Base-by-base conservation (phyloP, 2,888 invertebrate species). In the Chaetoderma sp. region DNA sequence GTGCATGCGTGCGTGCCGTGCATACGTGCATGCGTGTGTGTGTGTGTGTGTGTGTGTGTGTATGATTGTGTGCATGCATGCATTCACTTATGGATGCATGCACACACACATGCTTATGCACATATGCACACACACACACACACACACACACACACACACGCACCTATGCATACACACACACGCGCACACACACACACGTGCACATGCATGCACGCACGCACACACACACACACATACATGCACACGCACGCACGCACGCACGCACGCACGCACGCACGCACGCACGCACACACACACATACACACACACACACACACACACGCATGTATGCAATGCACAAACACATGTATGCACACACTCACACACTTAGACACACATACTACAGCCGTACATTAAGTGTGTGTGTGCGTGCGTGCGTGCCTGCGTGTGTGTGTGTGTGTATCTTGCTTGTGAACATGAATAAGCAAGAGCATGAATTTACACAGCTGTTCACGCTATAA, bases 221-320 rank as follows among this genome's bases (percentile, higher is more conserved):
- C 60, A 60, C 32, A 62, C 42, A 60, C 5, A 60, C 21, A 39
- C 42, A 62, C 27, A 60, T 62, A 60, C 39, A 42, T 62, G 60
- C 30, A 60, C 42, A 60, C 27, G 44, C 30, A 62, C 6, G 39
- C 42, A 60, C 6, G 60, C 28, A 60, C 6, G 42, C 27, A 54
- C 60, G 8, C 39, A 54, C 60, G 25, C 39, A 36, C 28, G 27
- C 42, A 60, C 16, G 60, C 4, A 56, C 25, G 36, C 32, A 60
- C 23, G 52, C 32, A 59, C n/a, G 28, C 5, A 27, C 28, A 59
- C 5, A 54, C 39, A 59, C 3, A 59, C 39, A 59, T 4, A 59
- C 28, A 59, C 3, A 59, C 28, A 23, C 2, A 59, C 30, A 59
- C 2, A 52, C 21, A 49, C 52, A 50, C 96, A 28, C 28, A 16